A percentile compares a stretch with the other conserved stretches of the same genome.
Conservation (phyloP, 2,113 vertebrate genomes). For the Acanthisitta chloris region DNA sequence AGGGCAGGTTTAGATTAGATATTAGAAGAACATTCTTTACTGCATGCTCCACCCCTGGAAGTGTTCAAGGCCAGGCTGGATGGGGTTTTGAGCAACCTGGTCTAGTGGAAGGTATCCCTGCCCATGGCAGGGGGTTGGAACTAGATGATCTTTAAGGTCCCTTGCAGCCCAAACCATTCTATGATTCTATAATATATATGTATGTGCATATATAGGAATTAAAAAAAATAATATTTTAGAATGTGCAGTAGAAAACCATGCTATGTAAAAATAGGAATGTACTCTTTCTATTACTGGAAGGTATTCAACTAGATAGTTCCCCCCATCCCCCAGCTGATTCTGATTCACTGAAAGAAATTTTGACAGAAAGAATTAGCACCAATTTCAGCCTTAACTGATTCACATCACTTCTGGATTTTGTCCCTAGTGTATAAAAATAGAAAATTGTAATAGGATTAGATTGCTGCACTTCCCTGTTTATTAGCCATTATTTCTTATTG, state of each 20-base stretch:
- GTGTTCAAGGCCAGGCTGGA: too few relatives aligned
- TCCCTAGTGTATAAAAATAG: not conserved
- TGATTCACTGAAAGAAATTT: not conserved
- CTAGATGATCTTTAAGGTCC: too few relatives aligned
- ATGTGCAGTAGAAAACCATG: not conserved
- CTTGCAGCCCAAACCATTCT: too few relatives aligned
- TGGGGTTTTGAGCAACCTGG: too few relatives aligned
- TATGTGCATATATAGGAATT: rapidly evolving
- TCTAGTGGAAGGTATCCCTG: too few relatives aligned
- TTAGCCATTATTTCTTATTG: constrained; percentile 29
- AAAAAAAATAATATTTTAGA: not conserved
- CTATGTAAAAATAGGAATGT: not conserved
- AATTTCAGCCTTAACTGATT: constrained; percentile 11
- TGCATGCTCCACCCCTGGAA: too few relatives aligned
- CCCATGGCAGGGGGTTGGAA: too few relatives aligned
- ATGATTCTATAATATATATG: too few relatives aligned
- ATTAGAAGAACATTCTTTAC: too few relatives aligned
- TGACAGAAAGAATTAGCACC: not conserved
- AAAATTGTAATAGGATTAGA: constrained; percentile 25
- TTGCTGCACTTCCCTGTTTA: constrained; percentile 7
- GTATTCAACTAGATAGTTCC: not conserved
- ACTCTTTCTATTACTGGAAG: not conserved
- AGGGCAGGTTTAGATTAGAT: too few relatives aligned
- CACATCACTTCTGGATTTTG: not conserved
- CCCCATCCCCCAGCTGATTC: not conserved